Evolutionary conservation across 1,140 invertebrate species (phyloP), one percentile per base, ranked within the genome.

Genomic region (Asobara japonica): DNA sequence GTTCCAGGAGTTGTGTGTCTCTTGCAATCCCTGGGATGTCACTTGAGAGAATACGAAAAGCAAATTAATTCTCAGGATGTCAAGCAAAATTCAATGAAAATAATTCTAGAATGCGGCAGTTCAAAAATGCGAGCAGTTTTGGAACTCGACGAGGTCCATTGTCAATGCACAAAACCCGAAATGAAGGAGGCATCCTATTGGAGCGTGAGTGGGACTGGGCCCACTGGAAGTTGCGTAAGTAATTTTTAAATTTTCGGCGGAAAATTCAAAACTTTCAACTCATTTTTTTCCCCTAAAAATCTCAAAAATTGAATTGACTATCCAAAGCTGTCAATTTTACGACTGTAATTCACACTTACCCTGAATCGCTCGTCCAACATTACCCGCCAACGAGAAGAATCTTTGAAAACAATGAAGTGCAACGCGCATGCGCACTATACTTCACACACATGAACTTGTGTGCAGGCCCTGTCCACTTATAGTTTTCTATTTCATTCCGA

Each of bases 111-210:
- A 74, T 85, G 84, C 68, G 80, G 82, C 16, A 69, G 69, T 5
- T 83, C 83, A 0, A 79, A 80, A 62, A 83, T 83, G 82, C 75
- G 73, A 48, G 84, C 83, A 6, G 51, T 83, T 56, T 74, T 85
- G 6, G 81, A 83, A 69, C 76, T 81, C 65, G 72, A 77, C 30
- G 77, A 77, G 3, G 74, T 85, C 7, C 76, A 69, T 11, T 84
- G 84, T 41, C 77, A 79, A 11, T 85, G 83, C 76, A 78, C 78
- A 22, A 73, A 76, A 68, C 68, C 73, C 29, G 65, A 80, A 10
- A 79, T 45, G 69, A 79, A 80, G 31, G 78, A 79, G 10, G 80
- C 77, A 13, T 83, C 84, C 0, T 81, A 84, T 61, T 85, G 82
- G 84, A 84, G 79, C 36, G 71, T 85, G n/a, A 79, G 75, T 41